Evolutionary conservation across 35 echinoderm and acorn worm species (phyloP).

Genomic region (Hemicentrotus pulcherrimus): DNA sequence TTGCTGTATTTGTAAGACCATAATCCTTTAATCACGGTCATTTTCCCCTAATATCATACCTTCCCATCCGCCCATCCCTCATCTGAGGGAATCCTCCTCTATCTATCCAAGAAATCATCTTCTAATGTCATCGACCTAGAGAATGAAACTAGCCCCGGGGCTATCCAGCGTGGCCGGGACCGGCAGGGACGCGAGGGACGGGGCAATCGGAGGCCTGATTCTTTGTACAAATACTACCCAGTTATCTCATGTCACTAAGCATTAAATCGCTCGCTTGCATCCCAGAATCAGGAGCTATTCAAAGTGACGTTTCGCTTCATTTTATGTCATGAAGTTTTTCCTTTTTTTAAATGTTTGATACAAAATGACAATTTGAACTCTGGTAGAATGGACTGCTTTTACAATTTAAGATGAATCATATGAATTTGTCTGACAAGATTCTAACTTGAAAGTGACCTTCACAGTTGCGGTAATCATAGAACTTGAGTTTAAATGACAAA

Average conservation of each 20-base stretch:
- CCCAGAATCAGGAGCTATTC: neutral
- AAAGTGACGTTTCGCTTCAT: neutral
- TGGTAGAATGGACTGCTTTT: neutral
- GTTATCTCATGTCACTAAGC: neutral
- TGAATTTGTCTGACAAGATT: neutral
- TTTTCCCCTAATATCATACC: neutral
- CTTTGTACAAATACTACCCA: neutral
- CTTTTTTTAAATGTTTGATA: neutral
- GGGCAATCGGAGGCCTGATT: neutral
- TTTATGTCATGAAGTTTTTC: neutral
- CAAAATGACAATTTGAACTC: neutral
- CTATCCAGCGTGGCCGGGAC: neutral
- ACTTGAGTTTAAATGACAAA: neutral
- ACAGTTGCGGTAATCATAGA: neutral
- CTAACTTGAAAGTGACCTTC: neutral
- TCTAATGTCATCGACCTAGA: neutral
- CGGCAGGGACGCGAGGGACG: neutral
- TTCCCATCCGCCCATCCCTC: neutral
- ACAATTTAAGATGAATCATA: neutral
- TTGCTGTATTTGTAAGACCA: no score
- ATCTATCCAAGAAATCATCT: neutral
- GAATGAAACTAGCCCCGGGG: slow-evolving; percentile 4
- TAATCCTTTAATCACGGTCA: neutral
- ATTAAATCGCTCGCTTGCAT: neutral
- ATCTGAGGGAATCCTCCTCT: neutral